A percentile compares a stretch with the other conserved stretches of the same genome.
These are phyloP conservation scores for Guaruba guarouba DNA, from an alignment of 2,113 vertebrate genomes.

Conservation along the genomic window DNA sequence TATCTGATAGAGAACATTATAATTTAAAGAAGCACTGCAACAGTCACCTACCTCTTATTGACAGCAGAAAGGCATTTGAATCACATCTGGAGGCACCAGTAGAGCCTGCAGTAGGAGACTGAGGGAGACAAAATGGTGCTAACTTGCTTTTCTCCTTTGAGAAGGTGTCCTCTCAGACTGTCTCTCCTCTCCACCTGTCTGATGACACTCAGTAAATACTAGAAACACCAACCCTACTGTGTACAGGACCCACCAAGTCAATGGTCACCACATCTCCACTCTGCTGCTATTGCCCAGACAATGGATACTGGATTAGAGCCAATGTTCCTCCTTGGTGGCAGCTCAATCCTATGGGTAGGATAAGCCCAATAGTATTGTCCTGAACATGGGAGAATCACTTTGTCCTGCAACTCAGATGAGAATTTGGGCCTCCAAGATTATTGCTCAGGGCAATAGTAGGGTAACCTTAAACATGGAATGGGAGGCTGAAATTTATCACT, in stretches of 20 bases:
- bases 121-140: neutral
- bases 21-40: neutral
- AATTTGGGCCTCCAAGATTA: neutral
- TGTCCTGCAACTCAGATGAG: neutral
- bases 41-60: neutral
- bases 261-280: neutral
- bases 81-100: neutral
- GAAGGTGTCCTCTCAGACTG: neutral
- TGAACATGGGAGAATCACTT: neutral
- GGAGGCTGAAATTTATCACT: neutral
- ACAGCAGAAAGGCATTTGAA: neutral
- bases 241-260: neutral
- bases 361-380: neutral
- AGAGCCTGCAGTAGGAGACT: neutral
- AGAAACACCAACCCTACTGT: rapidly evolving
- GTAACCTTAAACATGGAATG: neutral
- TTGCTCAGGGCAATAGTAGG: neutral
- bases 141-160: neutral
- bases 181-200: neutral
- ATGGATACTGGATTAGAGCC: neutral
- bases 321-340: neutral
- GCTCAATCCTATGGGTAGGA: neutral
- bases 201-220: neutral
- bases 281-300: neutral
- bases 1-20: neutral